These are phyloP conservation scores for Intellagama lesueurii DNA, from an alignment of 2,797 vertebrate species.

Conservation along the genomic window DNA sequence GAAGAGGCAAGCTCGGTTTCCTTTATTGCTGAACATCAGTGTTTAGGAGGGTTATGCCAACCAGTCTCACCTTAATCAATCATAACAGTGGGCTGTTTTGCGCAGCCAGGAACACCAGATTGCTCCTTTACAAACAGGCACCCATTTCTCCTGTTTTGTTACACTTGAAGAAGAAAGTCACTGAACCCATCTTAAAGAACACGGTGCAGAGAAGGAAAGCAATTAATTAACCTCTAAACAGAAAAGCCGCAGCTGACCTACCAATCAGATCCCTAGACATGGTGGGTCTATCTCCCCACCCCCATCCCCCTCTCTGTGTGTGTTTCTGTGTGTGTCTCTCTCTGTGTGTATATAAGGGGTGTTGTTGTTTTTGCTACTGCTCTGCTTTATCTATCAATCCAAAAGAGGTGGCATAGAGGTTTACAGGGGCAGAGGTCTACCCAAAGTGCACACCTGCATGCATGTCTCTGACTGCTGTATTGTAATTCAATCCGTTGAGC, in stretches of 20 bases:
- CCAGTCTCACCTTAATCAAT: conserved; percentile 56
- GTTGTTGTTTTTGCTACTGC: neutral
- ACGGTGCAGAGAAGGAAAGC: conserved; percentile 15
- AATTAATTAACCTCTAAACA: conserved; percentile 68
- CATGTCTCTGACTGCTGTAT: neutral
- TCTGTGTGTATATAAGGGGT: neutral
- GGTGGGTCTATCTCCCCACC: too few relatives aligned
- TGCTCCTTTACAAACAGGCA: conserved; percentile 17
- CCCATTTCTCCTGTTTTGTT: conserved; percentile 62
- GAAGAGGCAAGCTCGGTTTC: conserved; percentile 26
- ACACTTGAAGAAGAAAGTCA: conserved; percentile 67
- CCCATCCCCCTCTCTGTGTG: too few relatives aligned
- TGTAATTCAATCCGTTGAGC: neutral
- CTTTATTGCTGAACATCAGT: conserved; percentile 51
- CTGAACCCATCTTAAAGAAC: conserved; percentile 61
- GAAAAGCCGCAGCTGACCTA: conserved; percentile 45
- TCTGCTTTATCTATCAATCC: conserved; percentile 35
- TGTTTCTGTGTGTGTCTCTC: neutral
- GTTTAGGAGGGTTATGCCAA: conserved; percentile 58
- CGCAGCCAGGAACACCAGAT: conserved; percentile 55
- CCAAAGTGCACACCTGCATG: neutral
- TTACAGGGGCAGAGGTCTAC: neutral
- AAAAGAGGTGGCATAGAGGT: neutral
- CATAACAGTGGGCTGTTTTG: conserved; percentile 60
- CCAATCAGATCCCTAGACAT: conserved; percentile 19